Conservation (phyloP, 2,113 vertebrate genomes). For the Thryonomys swinderianus region DNA sequence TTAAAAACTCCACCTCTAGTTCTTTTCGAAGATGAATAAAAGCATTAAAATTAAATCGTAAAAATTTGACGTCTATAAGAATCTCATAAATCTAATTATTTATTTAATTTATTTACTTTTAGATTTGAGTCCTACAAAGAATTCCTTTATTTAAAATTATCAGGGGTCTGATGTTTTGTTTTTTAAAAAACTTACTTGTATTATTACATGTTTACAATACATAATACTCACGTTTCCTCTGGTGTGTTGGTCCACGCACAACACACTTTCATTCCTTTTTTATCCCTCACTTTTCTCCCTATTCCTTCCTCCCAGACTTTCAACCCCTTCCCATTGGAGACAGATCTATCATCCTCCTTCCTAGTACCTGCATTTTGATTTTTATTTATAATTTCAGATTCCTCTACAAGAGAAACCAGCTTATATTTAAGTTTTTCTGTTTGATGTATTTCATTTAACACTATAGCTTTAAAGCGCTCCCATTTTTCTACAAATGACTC, state of each 20-base stretch:
- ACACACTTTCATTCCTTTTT: not conserved
- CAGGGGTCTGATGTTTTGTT: not conserved
- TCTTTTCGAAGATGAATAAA: not conserved
- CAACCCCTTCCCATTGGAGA: not conserved
- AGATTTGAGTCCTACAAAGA: not conserved
- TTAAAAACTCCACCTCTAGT: not conserved
- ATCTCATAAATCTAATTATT: not conserved
- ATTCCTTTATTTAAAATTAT: not conserved
- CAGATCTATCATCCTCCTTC: not conserved
- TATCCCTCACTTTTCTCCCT: not conserved
- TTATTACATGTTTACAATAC: not conserved
- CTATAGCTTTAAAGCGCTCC: not conserved
- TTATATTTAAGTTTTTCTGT: not conserved
- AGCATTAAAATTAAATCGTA: not conserved
- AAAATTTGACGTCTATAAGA: not conserved
- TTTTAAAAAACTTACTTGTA: not conserved
- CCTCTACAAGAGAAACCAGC: not conserved
- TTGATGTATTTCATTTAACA: not conserved
- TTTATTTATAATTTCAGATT: not conserved
- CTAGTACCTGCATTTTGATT: not conserved
- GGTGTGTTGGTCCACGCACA: accelerated
- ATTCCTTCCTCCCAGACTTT: too few species aligned
- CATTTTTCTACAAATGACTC: not conserved
- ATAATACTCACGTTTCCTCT: not conserved
- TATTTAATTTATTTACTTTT: not conserved